Conservation (phyloP, 2,113 vertebrate species). For the Dolichallabes microphthalmus region DNA sequence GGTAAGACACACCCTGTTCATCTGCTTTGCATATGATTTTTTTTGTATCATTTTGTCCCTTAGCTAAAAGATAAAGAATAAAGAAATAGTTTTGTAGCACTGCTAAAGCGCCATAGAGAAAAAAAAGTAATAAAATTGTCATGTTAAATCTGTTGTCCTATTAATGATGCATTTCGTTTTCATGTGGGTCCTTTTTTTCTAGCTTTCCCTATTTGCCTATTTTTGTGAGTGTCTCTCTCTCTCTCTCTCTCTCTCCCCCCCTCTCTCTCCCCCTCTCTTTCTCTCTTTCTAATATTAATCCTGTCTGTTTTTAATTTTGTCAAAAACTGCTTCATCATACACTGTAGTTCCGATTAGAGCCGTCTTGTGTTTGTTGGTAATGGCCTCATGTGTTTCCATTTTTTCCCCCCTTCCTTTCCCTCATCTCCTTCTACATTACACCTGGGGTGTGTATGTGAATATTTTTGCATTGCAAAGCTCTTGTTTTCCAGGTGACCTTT, state of each 20-base stretch:
- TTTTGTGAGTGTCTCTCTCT: conserved; percentile 17
- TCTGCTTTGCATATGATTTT: background rate
- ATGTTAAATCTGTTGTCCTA: conserved; percentile 3
- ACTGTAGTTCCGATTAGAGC: background rate
- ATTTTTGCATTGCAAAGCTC: conserved; percentile 9
- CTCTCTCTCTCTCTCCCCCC: too few relatives aligned
- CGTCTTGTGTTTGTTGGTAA: background rate
- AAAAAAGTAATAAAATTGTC: background rate
- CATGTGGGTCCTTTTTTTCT: conserved; percentile 37
- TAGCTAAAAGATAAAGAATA: background rate
- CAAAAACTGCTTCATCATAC: too few relatives aligned
- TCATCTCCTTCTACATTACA: background rate
- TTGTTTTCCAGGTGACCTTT: background rate
- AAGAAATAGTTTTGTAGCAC: background rate
- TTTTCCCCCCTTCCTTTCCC: background rate
- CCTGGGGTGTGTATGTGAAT: background rate
- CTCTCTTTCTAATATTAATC: background rate
- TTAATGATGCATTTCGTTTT: conserved; percentile 22
- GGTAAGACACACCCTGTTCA: conserved; percentile 15
- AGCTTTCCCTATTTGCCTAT: conserved; percentile 56
- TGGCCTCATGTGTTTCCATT: background rate
- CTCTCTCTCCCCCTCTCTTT: conserved; percentile 14
- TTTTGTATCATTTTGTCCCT: background rate
- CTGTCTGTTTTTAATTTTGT: background rate
- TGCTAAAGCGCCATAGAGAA: background rate